Base-by-base conservation (phyloP, 1,140 invertebrate genomes). In the Chrysopa pallens region DNA sequence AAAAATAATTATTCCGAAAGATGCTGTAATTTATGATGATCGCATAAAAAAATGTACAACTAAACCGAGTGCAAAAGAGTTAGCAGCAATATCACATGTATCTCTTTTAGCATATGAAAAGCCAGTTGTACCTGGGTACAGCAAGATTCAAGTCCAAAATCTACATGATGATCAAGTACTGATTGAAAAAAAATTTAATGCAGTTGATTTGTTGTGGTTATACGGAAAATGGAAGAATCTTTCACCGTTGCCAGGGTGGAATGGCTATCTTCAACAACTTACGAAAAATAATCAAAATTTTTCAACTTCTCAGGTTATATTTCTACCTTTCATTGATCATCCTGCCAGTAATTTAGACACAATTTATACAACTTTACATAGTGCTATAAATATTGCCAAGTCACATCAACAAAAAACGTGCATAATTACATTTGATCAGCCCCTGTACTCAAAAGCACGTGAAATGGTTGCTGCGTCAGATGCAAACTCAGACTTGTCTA, bases 351-450 rank as follows among this genome's bases (percentile, higher is more conserved):
- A 48, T 27, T 43, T 45, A 39, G 42, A 48, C 29, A 48, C 51
- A 6, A 42, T 54, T 17, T 45, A 38, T 37, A 48, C 52, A 28
- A 36, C n/a, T n/a, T n/a, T n/a, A n/a, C 29, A 38, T 36, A 4
- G 28, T 28, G 45, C 47, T 14, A 28, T 40, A 12, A 31, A 47
- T 23, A 43, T 47, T 39, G 13, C 14, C 13, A 44, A 45, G 38
- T 1, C 28, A 29, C 12, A 37, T 11, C 11, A 41, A 8, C 54
- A 57, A 48, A 52, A 42, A 33, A 50, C 45, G 6, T 46, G 42
- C 41, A 42, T 60, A 14, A 51, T 60, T 0, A 61, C 55, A 14
- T 60, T 58, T 49, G 55, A 57, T 42, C 56, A 57, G 39, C 55
- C 55, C 7, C 47, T 59, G 4, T 57, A 57, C 35, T 38, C 40